Base-by-base conservation (phyloP, 2,888 invertebrate genomes). In the Ectobius pallidus region DNA sequence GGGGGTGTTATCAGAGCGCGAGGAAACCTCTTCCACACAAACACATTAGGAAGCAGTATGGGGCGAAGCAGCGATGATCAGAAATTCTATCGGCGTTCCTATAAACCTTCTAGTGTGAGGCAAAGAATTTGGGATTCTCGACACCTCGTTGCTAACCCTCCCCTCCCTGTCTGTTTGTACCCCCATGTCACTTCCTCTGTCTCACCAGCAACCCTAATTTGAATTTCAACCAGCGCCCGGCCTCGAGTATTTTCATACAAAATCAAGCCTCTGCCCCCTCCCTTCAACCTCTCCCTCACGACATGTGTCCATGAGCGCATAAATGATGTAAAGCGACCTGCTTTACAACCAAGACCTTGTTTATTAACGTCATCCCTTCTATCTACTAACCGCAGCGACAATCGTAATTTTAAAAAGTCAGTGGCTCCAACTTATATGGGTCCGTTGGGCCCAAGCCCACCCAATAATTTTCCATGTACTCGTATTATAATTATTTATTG, bases 151-250 rank as follows among this genome's bases (percentile, higher is more conserved):
- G 52, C 58, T 16, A 30, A 27, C 30, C 32, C 30, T 7, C 16
- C 58, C 30, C 30, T 7, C 16, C 30, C 27, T 25, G 58, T 58
- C 58, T 58, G 58, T 58, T 58, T 58, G 58, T 32, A 25, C 32
- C 58, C 58, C 58, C 58, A 30, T 58, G 58, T 58, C 58, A 58
- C 58, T 58, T 58, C 58, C 58, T 58, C 30, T 58, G 30, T 58
- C 58, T 30, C 58, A 32, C 58, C 27, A 58, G 58, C 1, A 58
- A 30, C 65, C 71, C 73, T 73, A 69, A 73, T 73, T 73, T 73
- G 73, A 73, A 73, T 70, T 73, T 73, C 73, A 73, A 73, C 73
- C 63, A 73, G 49, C 70, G 61, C 55, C 68, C 55, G 58, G 30
- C 27, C 44, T 46, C 42, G 25, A 61, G 73, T 73, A 73, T 73